Evolutionary conservation across 1,140 invertebrate genomes (phyloP).

Genomic region (Zaprionus kolodkinae): DNA sequence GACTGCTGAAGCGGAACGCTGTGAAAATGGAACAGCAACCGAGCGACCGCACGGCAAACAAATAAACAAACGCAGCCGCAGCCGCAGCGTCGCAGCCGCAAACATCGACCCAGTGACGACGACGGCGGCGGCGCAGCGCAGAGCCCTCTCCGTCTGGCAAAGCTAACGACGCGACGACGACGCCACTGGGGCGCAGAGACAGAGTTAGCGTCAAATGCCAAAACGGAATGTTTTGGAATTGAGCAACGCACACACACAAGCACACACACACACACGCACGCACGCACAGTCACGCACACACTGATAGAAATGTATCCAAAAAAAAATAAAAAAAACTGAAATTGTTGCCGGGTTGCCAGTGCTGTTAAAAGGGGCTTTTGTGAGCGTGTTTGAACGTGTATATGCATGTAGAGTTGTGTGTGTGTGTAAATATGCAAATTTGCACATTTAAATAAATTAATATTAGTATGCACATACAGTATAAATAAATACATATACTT

Average conservation of each 20-base stretch:
- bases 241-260: constrained; percentile 6
- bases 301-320: constrained; percentile 14
- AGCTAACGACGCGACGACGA: constrained; percentile 32
- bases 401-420: background rate
- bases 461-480: background rate
- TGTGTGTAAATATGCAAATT: background rate
- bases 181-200: constrained; percentile 30
- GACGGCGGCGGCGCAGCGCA: constrained; percentile 21
- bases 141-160: background rate
- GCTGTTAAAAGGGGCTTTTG: no score
- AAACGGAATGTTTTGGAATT: constrained; percentile 37
- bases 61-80: constrained; percentile 58
- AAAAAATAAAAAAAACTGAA: constrained; percentile 6
- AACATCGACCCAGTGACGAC: constrained; percentile 60
- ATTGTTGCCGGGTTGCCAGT: constrained; percentile 30
- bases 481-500: no score
- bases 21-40: constrained; percentile 51
- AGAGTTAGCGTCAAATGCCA: constrained; percentile 10
- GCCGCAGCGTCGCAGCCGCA: constrained; percentile 48
- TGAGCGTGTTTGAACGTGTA: background rate
- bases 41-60: constrained; percentile 50
- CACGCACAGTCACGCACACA: background rate
- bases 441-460: background rate
- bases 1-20: constrained; percentile 59
- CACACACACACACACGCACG: constrained; percentile 10